Base-by-base conservation (phyloP, 2,888 invertebrate species). In the Drosophila pegasa region DNA sequence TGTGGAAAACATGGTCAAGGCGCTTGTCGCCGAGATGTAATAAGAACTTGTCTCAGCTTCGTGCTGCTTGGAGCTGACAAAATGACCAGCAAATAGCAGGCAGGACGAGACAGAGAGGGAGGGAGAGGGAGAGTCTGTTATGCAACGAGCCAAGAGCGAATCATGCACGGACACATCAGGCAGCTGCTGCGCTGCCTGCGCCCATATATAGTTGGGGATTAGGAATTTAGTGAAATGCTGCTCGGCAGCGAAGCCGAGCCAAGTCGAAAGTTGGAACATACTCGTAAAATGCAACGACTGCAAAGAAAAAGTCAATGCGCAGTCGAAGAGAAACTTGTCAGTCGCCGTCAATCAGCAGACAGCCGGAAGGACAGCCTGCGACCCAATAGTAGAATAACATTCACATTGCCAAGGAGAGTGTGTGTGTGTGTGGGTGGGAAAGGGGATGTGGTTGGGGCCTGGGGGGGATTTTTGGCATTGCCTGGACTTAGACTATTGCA, bases 191-290 rank as follows among this genome's bases (percentile, higher is more conserved):
- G 89, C 87, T 69, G 85, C 73, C 87, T 79, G 81, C 75, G 80
- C 84, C 89, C n/a, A n/a, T n/a, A 85, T 89, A 88, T 86, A 86
- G 88, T 86, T 89, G 87, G 81, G 85, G 89, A 89, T 89, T 86
- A 85, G 88, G 89, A 89, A 86, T 87, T 85, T 85, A 88, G 84
- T 80, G 87, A 87, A 85, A 87, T 83, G 87, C 75, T 83, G 62
- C 72, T 74, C 83, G 76, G 71, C 75, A 72, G n/a, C n/a, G 38
- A 56, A 47, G n/a, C 54, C 37, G 43, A 57, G 75, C 50, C 62
- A 79, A 66, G 48, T 56, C 43, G 56, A 69, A 84, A 82, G 61
- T 84, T 85, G 73, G 70, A 79, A 86, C 80, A 86, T 83, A 81
- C 80, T 85, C 80, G 80, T 80, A 82, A 82, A 82, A 87, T 82